Conservation (phyloP, 2,113 vertebrate genomes). For the Poeciliopsis turrubarensis region DNA sequence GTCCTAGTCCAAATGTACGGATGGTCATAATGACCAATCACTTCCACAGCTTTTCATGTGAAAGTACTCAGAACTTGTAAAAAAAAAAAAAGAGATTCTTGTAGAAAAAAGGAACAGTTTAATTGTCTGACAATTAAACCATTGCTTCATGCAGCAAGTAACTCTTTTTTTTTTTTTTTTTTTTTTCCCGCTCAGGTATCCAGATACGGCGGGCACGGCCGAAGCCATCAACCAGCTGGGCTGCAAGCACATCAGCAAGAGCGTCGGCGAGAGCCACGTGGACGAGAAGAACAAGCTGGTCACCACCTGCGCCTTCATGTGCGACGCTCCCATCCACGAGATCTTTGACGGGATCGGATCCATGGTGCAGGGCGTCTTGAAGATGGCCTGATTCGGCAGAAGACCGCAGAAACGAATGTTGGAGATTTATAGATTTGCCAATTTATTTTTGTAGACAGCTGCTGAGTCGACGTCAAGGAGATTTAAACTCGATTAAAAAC, state of each 20-base stretch:
- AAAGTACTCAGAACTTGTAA: no score
- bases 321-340: constrained; percentile 80
- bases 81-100: no score
- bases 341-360: constrained; percentile 81
- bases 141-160: not conserved
- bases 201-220: constrained; percentile 77
- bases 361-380: constrained; percentile 80
- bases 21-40: no score
- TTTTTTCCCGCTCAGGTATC: constrained; percentile 72
- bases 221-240: constrained; percentile 78
- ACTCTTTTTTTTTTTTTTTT: not conserved
- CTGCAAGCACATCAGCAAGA: constrained; percentile 80
- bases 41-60: no score
- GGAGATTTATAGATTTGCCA: not conserved
- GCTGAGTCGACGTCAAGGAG: not conserved
- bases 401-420: not conserved
- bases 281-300: constrained; percentile 82
- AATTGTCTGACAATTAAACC: not conserved
- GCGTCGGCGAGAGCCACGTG: constrained; percentile 80
- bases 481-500: constrained; percentile 11
- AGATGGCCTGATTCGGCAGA: constrained; percentile 60
- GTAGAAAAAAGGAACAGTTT: no score
- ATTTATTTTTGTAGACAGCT: not conserved
- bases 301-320: constrained; percentile 84
- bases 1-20: no score